Evolutionary conservation across 2,797 vertebrate genomes (phyloP).

Genomic region (Crax fasciolata): DNA sequence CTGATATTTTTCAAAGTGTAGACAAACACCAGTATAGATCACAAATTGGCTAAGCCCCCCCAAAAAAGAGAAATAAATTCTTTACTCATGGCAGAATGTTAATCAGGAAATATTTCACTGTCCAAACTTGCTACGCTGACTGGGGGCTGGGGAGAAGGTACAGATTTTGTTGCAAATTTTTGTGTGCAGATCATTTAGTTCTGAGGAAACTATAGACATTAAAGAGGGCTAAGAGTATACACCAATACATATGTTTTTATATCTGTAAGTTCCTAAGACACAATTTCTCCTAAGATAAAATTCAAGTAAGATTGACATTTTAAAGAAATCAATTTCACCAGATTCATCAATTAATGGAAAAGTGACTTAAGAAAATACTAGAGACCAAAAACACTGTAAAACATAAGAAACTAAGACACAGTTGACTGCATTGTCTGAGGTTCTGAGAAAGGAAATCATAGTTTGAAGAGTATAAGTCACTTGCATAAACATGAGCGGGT

Average conservation of each 20-base stretch:
- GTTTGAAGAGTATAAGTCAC: neutral
- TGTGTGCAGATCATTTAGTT: neutral
- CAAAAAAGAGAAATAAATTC: neutral
- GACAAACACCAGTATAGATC: neutral
- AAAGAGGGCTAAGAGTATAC: neutral
- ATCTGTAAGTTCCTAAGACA: neutral
- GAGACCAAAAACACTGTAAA: neutral
- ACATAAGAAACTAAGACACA: neutral
- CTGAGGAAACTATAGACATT: neutral
- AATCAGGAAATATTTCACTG: neutral
- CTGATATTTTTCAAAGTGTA: neutral
- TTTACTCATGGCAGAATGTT: neutral
- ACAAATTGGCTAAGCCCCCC: neutral
- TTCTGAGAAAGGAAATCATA: neutral
- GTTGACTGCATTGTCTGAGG: neutral
- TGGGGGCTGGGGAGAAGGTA: neutral
- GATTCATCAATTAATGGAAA: neutral
- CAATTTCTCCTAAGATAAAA: neutral
- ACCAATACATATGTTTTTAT: neutral
- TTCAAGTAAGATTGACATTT: neutral
- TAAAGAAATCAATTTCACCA: neutral
- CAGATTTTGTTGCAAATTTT: neutral
- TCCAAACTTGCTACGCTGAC: neutral
- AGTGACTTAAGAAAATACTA: neutral
- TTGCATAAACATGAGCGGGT: accelerated